Evolutionary conservation across 2,797 vertebrate genomes (phyloP).

Genomic region (Danio choprae): DNA sequence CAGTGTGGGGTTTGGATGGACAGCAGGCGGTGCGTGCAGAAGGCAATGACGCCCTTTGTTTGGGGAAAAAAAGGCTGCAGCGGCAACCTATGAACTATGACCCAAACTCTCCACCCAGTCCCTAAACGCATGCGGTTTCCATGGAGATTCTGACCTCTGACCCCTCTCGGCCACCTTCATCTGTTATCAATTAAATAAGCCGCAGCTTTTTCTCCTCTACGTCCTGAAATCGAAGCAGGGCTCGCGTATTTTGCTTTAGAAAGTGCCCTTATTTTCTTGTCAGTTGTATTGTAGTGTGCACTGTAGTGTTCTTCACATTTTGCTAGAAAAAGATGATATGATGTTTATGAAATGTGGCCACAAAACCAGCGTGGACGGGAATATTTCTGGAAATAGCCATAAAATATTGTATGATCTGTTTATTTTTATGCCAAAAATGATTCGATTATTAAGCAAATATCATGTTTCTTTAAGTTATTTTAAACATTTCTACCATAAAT

Average conservation of each 20-base stretch:
- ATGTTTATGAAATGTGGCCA: no score
- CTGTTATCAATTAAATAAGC: conserved; percentile 87
- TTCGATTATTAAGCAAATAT: no score
- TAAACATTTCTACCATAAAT: no score
- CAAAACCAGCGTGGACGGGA: no score
- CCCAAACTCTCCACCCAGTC: conserved; percentile 68
- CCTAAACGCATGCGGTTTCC: conserved; percentile 77
- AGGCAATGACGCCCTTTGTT: conserved; percentile 80
- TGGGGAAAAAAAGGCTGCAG: conserved; percentile 74
- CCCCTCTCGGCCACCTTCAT: conserved; percentile 80
- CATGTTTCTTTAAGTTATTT: no score
- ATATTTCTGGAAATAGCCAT: no score
- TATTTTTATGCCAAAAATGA: no score
- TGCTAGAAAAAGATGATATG: no score
- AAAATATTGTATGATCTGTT: no score
- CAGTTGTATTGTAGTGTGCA: no score
- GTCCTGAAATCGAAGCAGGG: conserved; percentile 42
- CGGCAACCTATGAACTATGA: conserved; percentile 81
- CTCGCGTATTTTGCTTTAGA: not conserved
- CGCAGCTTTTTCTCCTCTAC: conserved; percentile 65
- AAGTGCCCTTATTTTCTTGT: not conserved
- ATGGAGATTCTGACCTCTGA: conserved; percentile 84
- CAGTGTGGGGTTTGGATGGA: conserved; percentile 69
- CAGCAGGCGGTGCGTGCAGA: conserved; percentile 72
- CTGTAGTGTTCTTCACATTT: no score